phyloP scores from a whole-genome alignment of 1,140 invertebrate genomes.

The Saccostrea cuccullata region DNA sequence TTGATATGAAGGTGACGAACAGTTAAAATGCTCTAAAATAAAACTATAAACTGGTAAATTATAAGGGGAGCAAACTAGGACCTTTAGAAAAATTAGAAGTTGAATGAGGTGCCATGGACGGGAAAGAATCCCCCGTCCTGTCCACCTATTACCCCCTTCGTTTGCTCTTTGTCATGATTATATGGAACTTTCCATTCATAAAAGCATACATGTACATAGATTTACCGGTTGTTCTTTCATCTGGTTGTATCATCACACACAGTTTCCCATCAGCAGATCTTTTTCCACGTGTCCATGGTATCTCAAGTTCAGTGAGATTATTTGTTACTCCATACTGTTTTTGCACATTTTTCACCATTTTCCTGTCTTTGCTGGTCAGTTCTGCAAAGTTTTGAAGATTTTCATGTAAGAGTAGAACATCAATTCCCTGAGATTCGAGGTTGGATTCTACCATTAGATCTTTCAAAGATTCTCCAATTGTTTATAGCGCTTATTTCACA shows the following conservation, averaged over 20 bases:
- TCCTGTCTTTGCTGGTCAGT: slow-evolving; percentile 35
- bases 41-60: too few species aligned
- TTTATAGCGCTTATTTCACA: too few species aligned
- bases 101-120: too few species aligned
- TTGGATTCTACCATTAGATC: background rate
- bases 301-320: slow-evolving; percentile 58
- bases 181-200: background rate
- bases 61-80: background rate
- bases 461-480: background rate
- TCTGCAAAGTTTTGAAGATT: too few species aligned
- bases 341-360: slow-evolving; percentile 48
- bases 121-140: background rate
- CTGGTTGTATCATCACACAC: slow-evolving; percentile 64
- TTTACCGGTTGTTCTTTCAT: slow-evolving; percentile 66
- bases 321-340: slow-evolving; percentile 56
- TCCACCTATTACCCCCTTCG: background rate
- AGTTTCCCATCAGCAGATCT: slow-evolving; percentile 48
- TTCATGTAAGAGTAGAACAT: too few species aligned
- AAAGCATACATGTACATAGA: too few species aligned
- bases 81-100: too few species aligned
- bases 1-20: too few species aligned
- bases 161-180: background rate
- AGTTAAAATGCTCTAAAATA: too few species aligned
- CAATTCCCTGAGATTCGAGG: too few species aligned
- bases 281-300: slow-evolving; percentile 66